Conservation (phyloP, 2,797 vertebrate species). For the Siniperca scherzeri region DNA sequence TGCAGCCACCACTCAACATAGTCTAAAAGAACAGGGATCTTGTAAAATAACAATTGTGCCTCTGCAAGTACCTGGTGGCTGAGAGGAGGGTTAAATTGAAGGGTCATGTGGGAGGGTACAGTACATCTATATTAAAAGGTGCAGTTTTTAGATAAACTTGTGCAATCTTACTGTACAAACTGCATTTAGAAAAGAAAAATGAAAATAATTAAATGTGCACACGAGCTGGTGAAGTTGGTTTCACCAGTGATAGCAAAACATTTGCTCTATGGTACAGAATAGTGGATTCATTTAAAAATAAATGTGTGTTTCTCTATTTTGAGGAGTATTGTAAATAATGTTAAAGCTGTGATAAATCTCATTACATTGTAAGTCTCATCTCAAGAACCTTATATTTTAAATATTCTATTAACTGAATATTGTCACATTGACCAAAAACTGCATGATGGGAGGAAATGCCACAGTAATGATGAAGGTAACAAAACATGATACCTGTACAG, state of each 20-base stretch:
- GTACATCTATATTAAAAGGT: conserved; percentile 4
- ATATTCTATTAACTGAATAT: neutral
- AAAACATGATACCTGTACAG: conserved; percentile 2
- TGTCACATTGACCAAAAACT: neutral
- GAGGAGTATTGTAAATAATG: neutral
- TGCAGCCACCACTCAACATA: neutral
- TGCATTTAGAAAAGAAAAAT: neutral
- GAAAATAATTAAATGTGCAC: neutral
- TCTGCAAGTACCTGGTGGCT: neutral
- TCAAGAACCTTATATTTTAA: neutral
- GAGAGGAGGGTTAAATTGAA: conserved; percentile 6
- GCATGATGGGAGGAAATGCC: neutral
- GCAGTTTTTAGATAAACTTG: neutral
- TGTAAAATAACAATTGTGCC: neutral
- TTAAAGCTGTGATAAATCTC: neutral
- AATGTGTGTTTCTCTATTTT: neutral
- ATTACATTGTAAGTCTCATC: neutral
- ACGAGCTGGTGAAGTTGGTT: neutral
- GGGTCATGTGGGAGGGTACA: neutral
- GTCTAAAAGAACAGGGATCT: conserved; percentile 7
- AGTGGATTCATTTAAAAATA: neutral
- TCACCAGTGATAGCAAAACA: neutral
- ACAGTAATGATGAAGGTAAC: neutral
- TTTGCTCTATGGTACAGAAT: neutral
- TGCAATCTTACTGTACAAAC: neutral